Percentiles rank a stretch among this genome's conserved stretches.
phyloP scores from a whole-genome alignment of 1,140 invertebrate genomes.

The Drosophila carrolli region DNA sequence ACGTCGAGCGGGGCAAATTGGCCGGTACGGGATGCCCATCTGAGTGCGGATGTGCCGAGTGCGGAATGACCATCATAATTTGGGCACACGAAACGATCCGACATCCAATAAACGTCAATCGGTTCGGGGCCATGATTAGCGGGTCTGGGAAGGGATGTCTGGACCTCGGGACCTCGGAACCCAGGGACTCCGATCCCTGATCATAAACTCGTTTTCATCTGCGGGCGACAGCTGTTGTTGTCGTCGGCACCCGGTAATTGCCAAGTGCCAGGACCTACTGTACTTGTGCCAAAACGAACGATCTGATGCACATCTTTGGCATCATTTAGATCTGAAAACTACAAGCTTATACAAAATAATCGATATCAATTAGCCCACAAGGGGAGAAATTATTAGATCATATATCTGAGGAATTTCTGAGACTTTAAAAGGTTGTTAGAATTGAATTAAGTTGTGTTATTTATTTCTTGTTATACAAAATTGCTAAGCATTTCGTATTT shows the following conservation, averaged over 20 bases:
- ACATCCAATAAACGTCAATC: constrained; percentile 63
- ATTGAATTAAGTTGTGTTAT: too few species aligned
- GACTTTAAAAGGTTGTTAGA: too few species aligned
- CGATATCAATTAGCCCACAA: too few species aligned
- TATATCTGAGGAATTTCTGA: too few species aligned
- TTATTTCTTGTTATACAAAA: too few species aligned
- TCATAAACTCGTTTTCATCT: constrained; percentile 28
- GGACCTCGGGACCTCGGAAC: neutral
- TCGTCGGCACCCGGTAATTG: constrained; percentile 18
- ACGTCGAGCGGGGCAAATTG: constrained; percentile 46
- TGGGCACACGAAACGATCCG: constrained; percentile 52
- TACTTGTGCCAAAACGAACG: constrained; percentile 16
- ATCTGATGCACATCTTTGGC: too few species aligned
- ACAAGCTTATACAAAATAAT: too few species aligned
- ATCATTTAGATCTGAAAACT: too few species aligned
- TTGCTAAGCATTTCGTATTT: too few species aligned
- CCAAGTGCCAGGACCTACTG: constrained; percentile 29
- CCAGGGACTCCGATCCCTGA: neutral
- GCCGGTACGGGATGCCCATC: neutral
- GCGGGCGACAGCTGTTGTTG: constrained; percentile 38
- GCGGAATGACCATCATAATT: constrained; percentile 56
- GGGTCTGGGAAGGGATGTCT: constrained; percentile 5
- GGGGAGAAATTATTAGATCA: too few species aligned
- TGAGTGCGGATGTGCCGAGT: neutral
- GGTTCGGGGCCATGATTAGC: constrained; percentile 23